phyloP scores from a whole-genome alignment of 2,888 invertebrate species.

The Aelia acuminata region DNA sequence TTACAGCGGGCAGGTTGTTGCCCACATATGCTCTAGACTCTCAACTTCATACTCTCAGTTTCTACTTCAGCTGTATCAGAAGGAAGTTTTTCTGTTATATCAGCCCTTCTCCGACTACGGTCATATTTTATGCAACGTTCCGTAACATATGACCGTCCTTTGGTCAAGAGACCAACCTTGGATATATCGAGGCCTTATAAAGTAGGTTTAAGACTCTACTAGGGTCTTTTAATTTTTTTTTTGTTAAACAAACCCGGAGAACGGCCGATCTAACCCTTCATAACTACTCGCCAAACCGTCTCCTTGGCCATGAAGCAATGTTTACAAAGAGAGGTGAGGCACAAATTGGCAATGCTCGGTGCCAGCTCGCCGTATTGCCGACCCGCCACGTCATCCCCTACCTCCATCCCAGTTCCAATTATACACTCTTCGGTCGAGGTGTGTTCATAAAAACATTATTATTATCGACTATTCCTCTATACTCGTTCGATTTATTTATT shows the following conservation, averaged over 20 bases:
- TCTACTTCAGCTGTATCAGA: too few species aligned
- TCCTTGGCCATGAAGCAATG: conserved; percentile 18
- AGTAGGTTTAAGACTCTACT: not conserved
- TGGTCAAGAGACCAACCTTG: too few species aligned
- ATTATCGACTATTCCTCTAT: not conserved
- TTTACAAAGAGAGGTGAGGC: conserved; percentile 30
- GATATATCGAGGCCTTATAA: too few species aligned
- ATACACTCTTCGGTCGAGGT: not conserved
- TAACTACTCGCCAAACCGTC: not conserved
- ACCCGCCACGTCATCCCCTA: not conserved
- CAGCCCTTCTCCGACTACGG: too few species aligned
- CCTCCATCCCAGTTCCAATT: conserved; percentile 10
- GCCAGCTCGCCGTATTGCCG: conserved; percentile 8
- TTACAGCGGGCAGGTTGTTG: too few species aligned
- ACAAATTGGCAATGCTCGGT: not conserved
- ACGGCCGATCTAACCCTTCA: not conserved
- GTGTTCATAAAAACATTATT: not conserved
- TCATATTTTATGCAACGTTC: too few species aligned
- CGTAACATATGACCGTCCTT: too few species aligned
- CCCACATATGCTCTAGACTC: too few species aligned
- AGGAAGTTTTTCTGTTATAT: too few species aligned
- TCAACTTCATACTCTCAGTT: too few species aligned
- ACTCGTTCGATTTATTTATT: not conserved
- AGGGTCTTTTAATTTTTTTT: not conserved
- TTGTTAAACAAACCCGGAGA: not conserved